phyloP scores from a whole-genome alignment of 2,113 vertebrate species.

The Malurus melanocephalus region DNA sequence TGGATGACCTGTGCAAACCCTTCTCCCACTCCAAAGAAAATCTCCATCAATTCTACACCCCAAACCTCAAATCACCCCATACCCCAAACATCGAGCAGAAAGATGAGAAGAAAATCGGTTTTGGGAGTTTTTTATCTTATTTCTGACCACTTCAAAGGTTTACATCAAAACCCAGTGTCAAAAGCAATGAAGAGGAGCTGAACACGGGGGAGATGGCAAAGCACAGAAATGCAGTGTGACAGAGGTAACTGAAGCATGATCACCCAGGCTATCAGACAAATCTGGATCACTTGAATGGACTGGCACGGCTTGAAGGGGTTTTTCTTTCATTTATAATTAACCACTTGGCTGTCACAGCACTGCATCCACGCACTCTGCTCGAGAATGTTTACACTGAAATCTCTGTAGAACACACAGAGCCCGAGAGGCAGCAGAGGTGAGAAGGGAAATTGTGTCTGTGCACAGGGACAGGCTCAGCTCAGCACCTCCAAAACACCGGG shows the following conservation, averaged over 20 bases:
- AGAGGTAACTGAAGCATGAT: conserved; percentile 41
- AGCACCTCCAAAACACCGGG: background rate
- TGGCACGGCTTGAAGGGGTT: conserved; percentile 11
- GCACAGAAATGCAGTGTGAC: conserved; percentile 32
- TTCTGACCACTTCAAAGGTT: conserved; percentile 7
- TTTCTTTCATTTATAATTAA: conserved; percentile 65
- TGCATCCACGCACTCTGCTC: background rate
- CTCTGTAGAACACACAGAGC: background rate
- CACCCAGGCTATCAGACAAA: conserved; percentile 44
- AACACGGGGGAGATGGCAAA: background rate
- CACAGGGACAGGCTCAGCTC: background rate
- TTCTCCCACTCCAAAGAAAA: background rate
- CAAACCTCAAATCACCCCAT: background rate
- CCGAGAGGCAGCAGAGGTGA: background rate
- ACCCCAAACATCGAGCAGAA: background rate
- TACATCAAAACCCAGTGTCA: background rate
- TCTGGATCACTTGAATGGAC: conserved; percentile 40
- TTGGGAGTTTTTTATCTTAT: background rate
- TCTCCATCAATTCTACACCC: background rate
- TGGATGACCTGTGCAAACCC: background rate
- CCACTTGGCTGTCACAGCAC: conserved; percentile 18
- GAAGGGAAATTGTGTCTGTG: background rate
- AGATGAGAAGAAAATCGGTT: background rate
- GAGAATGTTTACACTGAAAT: background rate
- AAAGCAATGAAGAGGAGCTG: background rate